phyloP scores from a whole-genome alignment of 2,797 vertebrate species.

The Cuculus canorus region DNA sequence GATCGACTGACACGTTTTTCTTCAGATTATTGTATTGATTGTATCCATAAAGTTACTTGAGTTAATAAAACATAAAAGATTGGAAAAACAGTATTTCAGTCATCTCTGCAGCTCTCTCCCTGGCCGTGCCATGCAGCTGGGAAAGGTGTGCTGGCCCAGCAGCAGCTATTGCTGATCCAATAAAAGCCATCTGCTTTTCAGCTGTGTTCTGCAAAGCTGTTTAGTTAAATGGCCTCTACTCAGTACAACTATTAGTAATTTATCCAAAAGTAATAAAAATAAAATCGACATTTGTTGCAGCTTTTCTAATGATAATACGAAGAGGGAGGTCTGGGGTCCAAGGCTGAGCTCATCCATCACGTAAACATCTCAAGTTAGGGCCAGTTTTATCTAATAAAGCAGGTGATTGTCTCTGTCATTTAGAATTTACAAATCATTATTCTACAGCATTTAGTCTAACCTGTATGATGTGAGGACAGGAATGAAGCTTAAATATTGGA shows the following conservation, averaged over 20 bases:
- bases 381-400: not conserved
- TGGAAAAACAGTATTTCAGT: not conserved
- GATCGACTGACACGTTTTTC: not conserved
- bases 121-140: rapidly evolving
- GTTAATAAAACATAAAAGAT: not conserved
- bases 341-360: not conserved
- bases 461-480: not conserved
- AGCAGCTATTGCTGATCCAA: no score
- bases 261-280: not conserved
- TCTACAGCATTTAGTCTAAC: not conserved
- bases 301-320: not conserved
- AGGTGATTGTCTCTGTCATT: not conserved
- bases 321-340: not conserved
- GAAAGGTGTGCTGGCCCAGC: not conserved
- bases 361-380: not conserved
- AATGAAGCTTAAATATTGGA: not conserved
- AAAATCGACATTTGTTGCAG: not conserved
- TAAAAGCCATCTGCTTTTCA: not conserved
- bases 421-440: not conserved
- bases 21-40: not conserved
- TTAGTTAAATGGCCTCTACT: not conserved
- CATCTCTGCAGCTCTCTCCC: not conserved
- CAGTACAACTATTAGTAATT: not conserved
- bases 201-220: not conserved
- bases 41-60: not conserved